Conservation (phyloP, 2,113 vertebrate genomes). For the Xenotilapia longispinis region DNA sequence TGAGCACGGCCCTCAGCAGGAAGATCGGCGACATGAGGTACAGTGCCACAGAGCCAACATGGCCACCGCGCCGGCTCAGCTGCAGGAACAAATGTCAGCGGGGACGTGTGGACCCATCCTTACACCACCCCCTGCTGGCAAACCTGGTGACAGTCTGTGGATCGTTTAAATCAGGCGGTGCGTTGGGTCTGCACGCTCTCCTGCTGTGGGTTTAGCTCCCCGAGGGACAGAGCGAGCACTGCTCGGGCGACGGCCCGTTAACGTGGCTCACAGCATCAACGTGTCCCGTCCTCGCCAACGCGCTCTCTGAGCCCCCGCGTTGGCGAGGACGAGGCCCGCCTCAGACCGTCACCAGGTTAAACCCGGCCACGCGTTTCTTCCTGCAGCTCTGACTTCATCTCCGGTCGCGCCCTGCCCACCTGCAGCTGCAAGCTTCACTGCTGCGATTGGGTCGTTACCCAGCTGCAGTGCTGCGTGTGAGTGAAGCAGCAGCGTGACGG, state of each 20-base stretch:
- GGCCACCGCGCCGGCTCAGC: neutral
- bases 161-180: neutral
- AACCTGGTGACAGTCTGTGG: neutral
- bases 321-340: neutral
- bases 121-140: neutral
- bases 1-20: constrained; percentile 85
- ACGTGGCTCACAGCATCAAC: neutral
- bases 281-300: no score
- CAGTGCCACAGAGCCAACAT: neutral
- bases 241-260: neutral
- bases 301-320: neutral
- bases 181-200: neutral
- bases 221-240: neutral
- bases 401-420: neutral
- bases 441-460: neutral
- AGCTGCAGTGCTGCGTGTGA: neutral
- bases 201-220: neutral
- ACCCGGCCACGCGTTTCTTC: neutral
- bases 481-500: neutral
- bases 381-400: neutral
- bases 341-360: neutral
- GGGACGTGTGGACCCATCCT: neutral
- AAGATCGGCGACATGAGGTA: constrained; percentile 97
- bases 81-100: neutral
- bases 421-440: fast-evolving